These are phyloP conservation scores for Archegozetes longisetosus DNA, from an alignment of 1,140 invertebrate genomes.

Conservation along the genomic window DNA sequence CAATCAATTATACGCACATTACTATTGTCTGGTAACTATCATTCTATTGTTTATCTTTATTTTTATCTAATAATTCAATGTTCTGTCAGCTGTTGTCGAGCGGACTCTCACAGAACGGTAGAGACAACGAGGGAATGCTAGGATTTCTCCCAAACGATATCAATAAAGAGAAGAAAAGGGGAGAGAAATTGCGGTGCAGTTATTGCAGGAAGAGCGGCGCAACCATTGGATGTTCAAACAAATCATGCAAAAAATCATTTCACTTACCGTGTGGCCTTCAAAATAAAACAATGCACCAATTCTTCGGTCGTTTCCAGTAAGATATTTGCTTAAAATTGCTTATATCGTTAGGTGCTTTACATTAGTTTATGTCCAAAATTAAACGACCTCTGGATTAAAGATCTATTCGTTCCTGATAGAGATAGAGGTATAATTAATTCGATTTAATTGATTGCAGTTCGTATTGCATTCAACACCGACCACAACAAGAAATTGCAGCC, in stretches of 20 bases:
- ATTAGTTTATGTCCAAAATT: too few species aligned
- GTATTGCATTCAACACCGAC: slow-evolving; percentile 39
- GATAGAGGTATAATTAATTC: too few species aligned
- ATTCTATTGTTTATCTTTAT: neutral
- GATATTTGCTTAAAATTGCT: too few species aligned
- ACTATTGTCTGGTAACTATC: neutral
- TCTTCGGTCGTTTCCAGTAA: slow-evolving; percentile 43
- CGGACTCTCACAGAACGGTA: slow-evolving; percentile 41
- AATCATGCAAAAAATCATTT: slow-evolving; percentile 38
- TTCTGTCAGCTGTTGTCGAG: slow-evolving; percentile 39
- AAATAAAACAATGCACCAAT: slow-evolving; percentile 39
- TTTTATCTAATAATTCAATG: neutral
- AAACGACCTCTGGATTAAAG: too few species aligned
- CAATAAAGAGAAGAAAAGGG: slow-evolving; percentile 38
- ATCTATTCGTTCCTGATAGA: too few species aligned
- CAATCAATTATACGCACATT: neutral
- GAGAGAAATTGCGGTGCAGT: slow-evolving; percentile 37
- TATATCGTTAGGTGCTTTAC: too few species aligned
- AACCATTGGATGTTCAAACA: slow-evolving; percentile 41
- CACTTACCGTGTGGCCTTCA: slow-evolving; percentile 44
- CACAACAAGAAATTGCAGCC: slow-evolving; percentile 31
- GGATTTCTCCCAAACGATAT: slow-evolving; percentile 45
- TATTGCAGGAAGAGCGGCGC: slow-evolving; percentile 42
- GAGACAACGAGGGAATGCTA: slow-evolving; percentile 40
- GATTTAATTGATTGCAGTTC: too few species aligned